Conservation (phyloP, 2,888 invertebrate species). For the Platycheirus albimanus region DNA sequence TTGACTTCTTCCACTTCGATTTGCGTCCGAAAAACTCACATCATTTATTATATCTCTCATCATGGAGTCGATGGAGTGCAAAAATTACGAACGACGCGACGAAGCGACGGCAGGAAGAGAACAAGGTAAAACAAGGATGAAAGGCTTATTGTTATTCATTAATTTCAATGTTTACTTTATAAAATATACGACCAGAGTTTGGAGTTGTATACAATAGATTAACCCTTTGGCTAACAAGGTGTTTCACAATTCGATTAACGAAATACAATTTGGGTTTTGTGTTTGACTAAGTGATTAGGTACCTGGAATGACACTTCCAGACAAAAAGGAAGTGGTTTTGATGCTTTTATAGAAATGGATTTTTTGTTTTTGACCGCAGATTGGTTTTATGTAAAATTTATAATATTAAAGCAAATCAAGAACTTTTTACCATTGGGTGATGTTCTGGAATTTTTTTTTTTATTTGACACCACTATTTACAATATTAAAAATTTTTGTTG, state of each 20-base stretch:
- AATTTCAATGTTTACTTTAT: constrained; percentile 81
- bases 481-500: no score
- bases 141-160: constrained; percentile 80
- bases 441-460: no score
- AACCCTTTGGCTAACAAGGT: constrained; percentile 73
- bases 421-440: no score
- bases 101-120: constrained; percentile 17
- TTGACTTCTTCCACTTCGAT: constrained; percentile 70
- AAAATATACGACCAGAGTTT: constrained; percentile 76
- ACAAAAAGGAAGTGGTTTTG: background rate
- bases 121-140: constrained; percentile 51
- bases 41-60: constrained; percentile 48
- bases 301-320: constrained; percentile 55
- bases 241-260: constrained; percentile 74
- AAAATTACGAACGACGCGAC: no score
- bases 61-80: constrained; percentile 44
- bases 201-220: constrained; percentile 70
- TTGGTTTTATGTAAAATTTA: constrained; percentile 51
- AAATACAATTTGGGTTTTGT: constrained; percentile 71
- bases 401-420: background rate
- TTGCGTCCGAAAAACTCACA: constrained; percentile 51
- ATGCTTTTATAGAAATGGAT: constrained; percentile 41
- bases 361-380: constrained; percentile 61
- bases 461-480: no score
- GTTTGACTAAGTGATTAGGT: constrained; percentile 73